These are phyloP conservation scores for Lasioglossum villosulum DNA, from an alignment of 2,888 invertebrate genomes.

Conservation along the genomic window DNA sequence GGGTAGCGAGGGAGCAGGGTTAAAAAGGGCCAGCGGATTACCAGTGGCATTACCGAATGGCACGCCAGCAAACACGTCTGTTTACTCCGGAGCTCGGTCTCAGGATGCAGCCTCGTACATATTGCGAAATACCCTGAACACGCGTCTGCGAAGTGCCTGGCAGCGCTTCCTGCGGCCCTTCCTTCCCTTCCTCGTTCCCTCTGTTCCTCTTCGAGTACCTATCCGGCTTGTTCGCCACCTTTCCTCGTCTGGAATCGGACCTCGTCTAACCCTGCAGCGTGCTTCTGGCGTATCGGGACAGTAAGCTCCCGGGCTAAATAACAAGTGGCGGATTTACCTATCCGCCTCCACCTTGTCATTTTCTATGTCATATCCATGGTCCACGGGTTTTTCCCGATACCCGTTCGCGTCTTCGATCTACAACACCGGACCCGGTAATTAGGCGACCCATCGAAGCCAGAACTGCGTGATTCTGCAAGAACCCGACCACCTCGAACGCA, in stretches of 20 bases:
- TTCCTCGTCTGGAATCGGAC: slow-evolving; percentile 32
- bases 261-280: slow-evolving; percentile 35
- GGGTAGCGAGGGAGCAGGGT: neutral
- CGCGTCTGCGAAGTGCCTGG: slow-evolving; percentile 56
- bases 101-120: neutral
- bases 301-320: slow-evolving; percentile 74
- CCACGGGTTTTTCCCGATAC: slow-evolving; percentile 36
- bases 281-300: slow-evolving; percentile 48
- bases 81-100: neutral
- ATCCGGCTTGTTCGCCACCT: slow-evolving; percentile 24
- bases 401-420: slow-evolving; percentile 38
- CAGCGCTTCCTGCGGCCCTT: slow-evolving; percentile 49
- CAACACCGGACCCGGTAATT: slow-evolving; percentile 66
- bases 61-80: neutral
- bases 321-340: slow-evolving; percentile 76
- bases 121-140: slow-evolving; percentile 31
- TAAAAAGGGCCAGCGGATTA: slow-evolving; percentile 7
- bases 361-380: slow-evolving; percentile 49
- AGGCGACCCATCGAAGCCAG: slow-evolving; percentile 63
- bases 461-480: slow-evolving; percentile 45
- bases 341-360: slow-evolving; percentile 51
- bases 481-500: slow-evolving; percentile 38
- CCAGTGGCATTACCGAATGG: neutral
- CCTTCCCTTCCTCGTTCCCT: slow-evolving; percentile 7
- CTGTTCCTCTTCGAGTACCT: slow-evolving; percentile 26